These are phyloP conservation scores for Athrips mouffetella DNA, from an alignment of 2,888 invertebrate genomes.

Conservation along the genomic window DNA sequence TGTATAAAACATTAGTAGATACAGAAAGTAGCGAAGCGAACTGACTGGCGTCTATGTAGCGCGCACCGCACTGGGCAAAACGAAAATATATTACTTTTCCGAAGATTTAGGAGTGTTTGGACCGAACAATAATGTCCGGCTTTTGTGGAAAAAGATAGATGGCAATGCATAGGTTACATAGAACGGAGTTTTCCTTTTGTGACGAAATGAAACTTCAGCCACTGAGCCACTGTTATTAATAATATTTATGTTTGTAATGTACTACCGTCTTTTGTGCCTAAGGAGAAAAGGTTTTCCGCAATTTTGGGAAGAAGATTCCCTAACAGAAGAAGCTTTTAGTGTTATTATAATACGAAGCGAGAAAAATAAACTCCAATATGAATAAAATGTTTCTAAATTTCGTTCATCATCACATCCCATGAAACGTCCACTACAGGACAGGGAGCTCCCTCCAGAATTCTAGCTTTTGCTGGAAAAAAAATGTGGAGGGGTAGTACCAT, in stretches of 20 bases:
- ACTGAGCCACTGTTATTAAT: slow-evolving; percentile 58
- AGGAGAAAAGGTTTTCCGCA: slow-evolving; percentile 50
- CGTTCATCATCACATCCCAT: no score
- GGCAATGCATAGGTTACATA: slow-evolving; percentile 76
- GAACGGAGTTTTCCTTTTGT: slow-evolving; percentile 75
- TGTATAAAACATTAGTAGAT: slow-evolving; percentile 75
- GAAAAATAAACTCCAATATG: background rate
- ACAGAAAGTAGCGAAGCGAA: slow-evolving; percentile 65
- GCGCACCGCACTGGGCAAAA: slow-evolving; percentile 76
- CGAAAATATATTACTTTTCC: slow-evolving; percentile 80
- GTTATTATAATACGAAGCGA: slow-evolving; percentile 1
- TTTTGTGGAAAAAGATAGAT: slow-evolving; percentile 80
- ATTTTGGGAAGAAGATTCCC: slow-evolving; percentile 38
- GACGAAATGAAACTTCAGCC: slow-evolving; percentile 68
- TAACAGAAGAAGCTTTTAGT: slow-evolving; percentile 13
- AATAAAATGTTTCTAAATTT: no score
- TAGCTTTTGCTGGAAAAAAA: no score
- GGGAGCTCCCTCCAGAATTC: no score
- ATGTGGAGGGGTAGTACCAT: no score
- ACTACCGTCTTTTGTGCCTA: slow-evolving; percentile 55
- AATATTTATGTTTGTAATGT: slow-evolving; percentile 34
- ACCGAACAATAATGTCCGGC: slow-evolving; percentile 80
- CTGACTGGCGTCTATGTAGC: slow-evolving; percentile 63
- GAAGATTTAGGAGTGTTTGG: slow-evolving; percentile 80
- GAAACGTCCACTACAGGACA: no score